These are phyloP conservation scores for Oxygymnocypris stewartii DNA, from an alignment of 2,113 vertebrate species.

Conservation along the genomic window DNA sequence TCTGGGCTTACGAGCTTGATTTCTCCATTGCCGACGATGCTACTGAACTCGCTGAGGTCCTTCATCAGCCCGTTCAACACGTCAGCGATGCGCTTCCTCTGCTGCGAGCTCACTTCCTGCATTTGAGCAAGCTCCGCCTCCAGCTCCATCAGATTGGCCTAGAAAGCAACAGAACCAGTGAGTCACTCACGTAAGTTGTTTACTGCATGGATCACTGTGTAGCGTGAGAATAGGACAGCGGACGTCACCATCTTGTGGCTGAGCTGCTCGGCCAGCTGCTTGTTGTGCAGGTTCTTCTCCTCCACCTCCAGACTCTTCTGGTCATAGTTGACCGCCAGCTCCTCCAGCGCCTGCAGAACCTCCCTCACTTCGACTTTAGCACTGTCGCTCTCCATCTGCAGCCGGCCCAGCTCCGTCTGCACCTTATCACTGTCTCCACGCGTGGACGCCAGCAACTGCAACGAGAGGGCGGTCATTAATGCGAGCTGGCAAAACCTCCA, in stretches of 20 bases:
- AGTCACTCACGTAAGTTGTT: not conserved
- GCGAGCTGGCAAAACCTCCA: not conserved
- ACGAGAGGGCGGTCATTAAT: not conserved
- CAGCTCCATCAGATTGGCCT: constrained; percentile 85
- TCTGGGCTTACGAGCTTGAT: constrained; percentile 85
- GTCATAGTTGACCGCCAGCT: constrained; percentile 92
- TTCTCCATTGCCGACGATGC: constrained; percentile 89
- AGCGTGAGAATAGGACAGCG: not conserved
- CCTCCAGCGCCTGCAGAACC: constrained; percentile 91
- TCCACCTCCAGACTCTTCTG: constrained; percentile 92
- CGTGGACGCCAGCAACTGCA: constrained; percentile 84
- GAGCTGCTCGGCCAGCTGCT: constrained; percentile 88
- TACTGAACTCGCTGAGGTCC: constrained; percentile 92
- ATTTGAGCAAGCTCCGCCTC: constrained; percentile 88
- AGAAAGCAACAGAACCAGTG: not conserved
- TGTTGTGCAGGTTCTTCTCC: constrained; percentile 88
- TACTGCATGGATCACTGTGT: not conserved
- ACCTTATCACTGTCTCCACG: constrained; percentile 87
- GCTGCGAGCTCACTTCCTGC: constrained; percentile 87
- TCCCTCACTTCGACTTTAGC: constrained; percentile 91
- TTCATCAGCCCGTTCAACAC: constrained; percentile 90
- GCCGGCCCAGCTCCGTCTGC: constrained; percentile 84
- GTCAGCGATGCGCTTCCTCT: constrained; percentile 89
- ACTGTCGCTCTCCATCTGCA: constrained; percentile 84
- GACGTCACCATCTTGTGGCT: constrained; percentile 79